Conservation (phyloP, 2,797 vertebrate genomes). For the Betta splendens region DNA sequence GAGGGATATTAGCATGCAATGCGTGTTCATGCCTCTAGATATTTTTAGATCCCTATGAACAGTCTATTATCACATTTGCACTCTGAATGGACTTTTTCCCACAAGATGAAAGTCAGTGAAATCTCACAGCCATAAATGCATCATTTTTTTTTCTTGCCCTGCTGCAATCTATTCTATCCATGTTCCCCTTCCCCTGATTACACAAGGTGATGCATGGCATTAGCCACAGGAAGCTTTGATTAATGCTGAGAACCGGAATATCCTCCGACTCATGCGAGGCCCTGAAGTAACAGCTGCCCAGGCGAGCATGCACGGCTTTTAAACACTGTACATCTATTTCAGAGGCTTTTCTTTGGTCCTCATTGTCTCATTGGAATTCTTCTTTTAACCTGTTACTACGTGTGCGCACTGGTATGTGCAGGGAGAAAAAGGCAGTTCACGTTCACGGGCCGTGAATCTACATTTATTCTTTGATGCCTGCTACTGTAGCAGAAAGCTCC, state of each 20-base stretch:
- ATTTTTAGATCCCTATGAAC: conserved; percentile 16
- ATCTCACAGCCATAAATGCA: conserved; percentile 27
- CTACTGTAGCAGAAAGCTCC: conserved; percentile 26
- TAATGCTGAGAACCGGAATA: conserved; percentile 44
- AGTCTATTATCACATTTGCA: conserved; percentile 15
- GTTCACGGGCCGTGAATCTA: conserved; percentile 29
- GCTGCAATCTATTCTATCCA: conserved; percentile 32
- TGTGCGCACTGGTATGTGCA: not conserved
- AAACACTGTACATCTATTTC: conserved; percentile 17
- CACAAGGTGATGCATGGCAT: conserved; percentile 52
- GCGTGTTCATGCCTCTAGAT: conserved; percentile 1
- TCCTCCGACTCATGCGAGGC: conserved; percentile 20
- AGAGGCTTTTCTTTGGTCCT: not conserved
- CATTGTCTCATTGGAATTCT: conserved; percentile 1
- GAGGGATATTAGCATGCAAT: not conserved
- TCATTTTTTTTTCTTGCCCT: conserved; percentile 37
- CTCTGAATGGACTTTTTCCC: conserved; percentile 10
- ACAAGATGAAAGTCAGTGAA: conserved; percentile 25
- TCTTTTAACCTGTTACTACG: conserved; percentile 17
- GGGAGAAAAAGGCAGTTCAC: not conserved
- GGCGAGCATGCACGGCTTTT: conserved; percentile 2
- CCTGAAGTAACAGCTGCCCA: conserved; percentile 19
- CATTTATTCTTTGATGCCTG: conserved; percentile 30
- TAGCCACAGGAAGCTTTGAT: conserved; percentile 50
- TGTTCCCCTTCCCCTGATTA: conserved; percentile 48